Evolutionary conservation across 2,888 invertebrate genomes (phyloP), one percentile per base, ranked within the genome.

Genomic region (Xiphydria camelus): DNA sequence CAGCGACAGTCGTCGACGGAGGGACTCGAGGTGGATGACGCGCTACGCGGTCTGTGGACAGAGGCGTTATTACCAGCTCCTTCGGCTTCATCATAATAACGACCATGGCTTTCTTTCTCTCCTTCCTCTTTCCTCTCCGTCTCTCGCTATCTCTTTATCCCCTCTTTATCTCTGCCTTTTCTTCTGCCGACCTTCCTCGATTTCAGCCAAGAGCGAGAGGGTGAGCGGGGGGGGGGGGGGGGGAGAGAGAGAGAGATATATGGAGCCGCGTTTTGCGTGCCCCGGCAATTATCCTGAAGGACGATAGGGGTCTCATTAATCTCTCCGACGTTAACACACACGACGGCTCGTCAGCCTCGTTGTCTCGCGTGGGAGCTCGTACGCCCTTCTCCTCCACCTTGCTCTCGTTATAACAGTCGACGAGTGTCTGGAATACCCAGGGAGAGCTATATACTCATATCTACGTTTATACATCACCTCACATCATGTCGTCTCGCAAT

Each of bases 221-320:
- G n/a, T n/a, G n/a, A n/a, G n/a, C n/a, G n/a, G n/a, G n/a, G n/a
- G n/a, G n/a, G n/a, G n/a, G n/a, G n/a, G n/a, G n/a, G n/a, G n/a
- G n/a, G n/a, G n/a, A n/a, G n/a, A n/a, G n/a, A n/a, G n/a, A n/a
- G n/a, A n/a, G n/a, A n/a, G n/a, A n/a, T n/a, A n/a, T n/a, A n/a
- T n/a, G 51, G 53, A 57, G 45, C 59, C 53, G 55, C 58, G 61
- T 65, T 66, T 64, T 61, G 61, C 62, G 58, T 62, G 59, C 56
- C 63, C 59, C 58, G 63, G 62, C 62, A 69, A 68, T 69, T 68
- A 68, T 69, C 62, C 60, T 57, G 19, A 53, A 47, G 47, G 45
- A 54, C 4, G 29, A 29, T 14, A 4, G 12, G 29, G 15, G 29
- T 12, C 47, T 53, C 55, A 47, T 55, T 59, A 54, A 57, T 55